Evolutionary conservation across 2,113 vertebrate genomes (phyloP).

Genomic region (Engraulis encrasicolus): DNA sequence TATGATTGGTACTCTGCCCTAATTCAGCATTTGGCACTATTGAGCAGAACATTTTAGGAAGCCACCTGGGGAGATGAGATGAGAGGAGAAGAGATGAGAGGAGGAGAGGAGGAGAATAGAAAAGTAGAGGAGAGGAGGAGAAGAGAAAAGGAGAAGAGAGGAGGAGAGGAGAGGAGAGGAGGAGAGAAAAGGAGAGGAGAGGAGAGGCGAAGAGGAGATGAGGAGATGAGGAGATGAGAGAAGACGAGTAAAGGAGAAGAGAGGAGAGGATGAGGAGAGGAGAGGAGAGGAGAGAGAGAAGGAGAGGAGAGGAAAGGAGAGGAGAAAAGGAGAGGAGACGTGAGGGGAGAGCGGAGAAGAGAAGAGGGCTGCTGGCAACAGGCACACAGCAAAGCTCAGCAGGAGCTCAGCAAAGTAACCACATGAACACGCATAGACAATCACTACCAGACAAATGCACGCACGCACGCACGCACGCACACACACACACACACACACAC

Average conservation of each 20-base stretch:
- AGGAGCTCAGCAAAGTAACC: slow-evolving; percentile 61
- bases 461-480: slow-evolving; percentile 53
- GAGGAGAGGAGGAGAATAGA: too few relatives aligned
- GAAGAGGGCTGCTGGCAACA: slow-evolving; percentile 41
- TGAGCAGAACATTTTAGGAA: too few relatives aligned
- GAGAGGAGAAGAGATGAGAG: too few relatives aligned
- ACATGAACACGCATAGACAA: slow-evolving; percentile 63
- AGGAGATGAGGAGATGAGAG: neutral
- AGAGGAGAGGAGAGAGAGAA: neutral
- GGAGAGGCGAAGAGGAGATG: too few relatives aligned
- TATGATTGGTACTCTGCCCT: too few relatives aligned
- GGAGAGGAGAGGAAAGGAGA: neutral
- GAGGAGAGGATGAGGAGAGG: too few relatives aligned
- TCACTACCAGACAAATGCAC: slow-evolving; percentile 56
- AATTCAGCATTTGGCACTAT: too few relatives aligned
- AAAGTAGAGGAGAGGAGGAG: too few relatives aligned
- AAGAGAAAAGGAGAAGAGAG: too few relatives aligned
- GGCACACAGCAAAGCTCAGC: slow-evolving; percentile 54
- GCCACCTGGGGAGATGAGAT: too few relatives aligned
- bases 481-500: slow-evolving; percentile 36
- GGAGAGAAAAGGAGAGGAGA: too few relatives aligned
- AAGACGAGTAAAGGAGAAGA: slow-evolving; percentile 4
- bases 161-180: too few relatives aligned
- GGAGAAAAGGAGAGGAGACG: slow-evolving; percentile 20
- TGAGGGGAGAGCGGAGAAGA: slow-evolving; percentile 39